Percentiles rank a stretch among this genome's conserved stretches.
Conservation (phyloP, 2,113 vertebrate genomes). For the Cariama cristata region DNA sequence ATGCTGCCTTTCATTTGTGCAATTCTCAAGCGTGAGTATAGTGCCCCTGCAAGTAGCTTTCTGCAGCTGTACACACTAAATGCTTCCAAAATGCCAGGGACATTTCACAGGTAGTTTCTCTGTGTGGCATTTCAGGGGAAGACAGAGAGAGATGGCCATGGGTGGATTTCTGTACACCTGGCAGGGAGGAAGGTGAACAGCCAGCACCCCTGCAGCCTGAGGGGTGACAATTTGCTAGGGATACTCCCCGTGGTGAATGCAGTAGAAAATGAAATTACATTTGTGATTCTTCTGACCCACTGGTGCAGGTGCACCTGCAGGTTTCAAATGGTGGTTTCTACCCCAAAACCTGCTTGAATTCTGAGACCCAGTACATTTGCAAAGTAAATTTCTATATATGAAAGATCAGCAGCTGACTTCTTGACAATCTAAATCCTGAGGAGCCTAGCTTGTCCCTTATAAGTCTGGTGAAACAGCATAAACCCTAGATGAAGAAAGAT, state of each 20-base stretch:
- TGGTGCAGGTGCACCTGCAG: background rate
- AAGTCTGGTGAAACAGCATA: background rate
- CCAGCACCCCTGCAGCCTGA: background rate
- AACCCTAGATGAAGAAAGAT: background rate
- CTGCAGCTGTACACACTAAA: background rate
- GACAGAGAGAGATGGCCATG: rapidly evolving
- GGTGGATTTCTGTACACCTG: background rate
- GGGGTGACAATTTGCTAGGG: background rate
- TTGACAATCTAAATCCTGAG: background rate
- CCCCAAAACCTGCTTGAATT: background rate
- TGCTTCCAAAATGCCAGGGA: background rate
- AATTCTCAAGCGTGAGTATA: background rate
- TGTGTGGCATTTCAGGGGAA: background rate
- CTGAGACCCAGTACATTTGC: background rate
- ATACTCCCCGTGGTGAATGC: background rate
- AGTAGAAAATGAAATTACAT: background rate
- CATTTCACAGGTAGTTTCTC: background rate
- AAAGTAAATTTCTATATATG: background rate
- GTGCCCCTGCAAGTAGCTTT: background rate
- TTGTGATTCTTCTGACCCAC: background rate
- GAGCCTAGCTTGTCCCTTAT: background rate
- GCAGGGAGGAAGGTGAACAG: background rate
- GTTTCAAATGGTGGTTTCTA: background rate
- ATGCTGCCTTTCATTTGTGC: background rate
- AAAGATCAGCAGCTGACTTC: background rate